These are phyloP conservation scores for Leptobrachium ailaonicum DNA, from an alignment of 2,113 vertebrate species.

Conservation along the genomic window DNA sequence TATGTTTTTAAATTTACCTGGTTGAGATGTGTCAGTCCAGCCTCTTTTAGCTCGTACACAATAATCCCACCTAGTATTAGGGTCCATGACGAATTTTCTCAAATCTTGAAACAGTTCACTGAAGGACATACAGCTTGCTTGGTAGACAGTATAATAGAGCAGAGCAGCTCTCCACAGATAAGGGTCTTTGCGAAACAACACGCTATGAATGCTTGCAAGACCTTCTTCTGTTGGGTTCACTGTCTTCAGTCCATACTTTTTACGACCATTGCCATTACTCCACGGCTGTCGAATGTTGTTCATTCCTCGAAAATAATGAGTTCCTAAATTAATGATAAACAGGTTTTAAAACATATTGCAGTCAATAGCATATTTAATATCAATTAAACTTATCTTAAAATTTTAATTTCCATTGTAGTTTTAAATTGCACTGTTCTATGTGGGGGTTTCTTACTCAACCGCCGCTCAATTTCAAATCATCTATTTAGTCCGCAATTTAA, in stretches of 20 bases:
- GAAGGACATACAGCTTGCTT: conserved; percentile 87
- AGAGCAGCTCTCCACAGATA: conserved; percentile 90
- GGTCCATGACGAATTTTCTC: conserved; percentile 83
- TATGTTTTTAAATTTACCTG: conserved; percentile 68
- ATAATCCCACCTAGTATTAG: conserved; percentile 91
- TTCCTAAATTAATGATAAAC: conserved; percentile 67
- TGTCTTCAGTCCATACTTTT: conserved; percentile 78
- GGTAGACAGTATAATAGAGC: conserved; percentile 91
- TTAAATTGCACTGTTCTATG: too few species aligned
- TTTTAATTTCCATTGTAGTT: too few species aligned
- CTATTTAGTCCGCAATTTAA: too few species aligned
- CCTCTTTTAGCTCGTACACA: conserved; percentile 94
- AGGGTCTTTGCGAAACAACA: conserved; percentile 88
- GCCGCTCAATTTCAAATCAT: too few species aligned
- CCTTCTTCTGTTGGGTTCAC: conserved; percentile 93
- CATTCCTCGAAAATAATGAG: conserved; percentile 88
- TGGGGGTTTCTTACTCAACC: too few species aligned
- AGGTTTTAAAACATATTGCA: too few species aligned
- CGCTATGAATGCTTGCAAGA: conserved; percentile 90
- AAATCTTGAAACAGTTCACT: conserved; percentile 81
- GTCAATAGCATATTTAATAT: too few species aligned
- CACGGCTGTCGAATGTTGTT: conserved; percentile 92
- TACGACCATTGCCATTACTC: conserved; percentile 75
- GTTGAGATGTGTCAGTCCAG: conserved; percentile 82
- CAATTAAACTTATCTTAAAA: too few species aligned